Base-by-base conservation (phyloP, 2,113 vertebrate genomes). In the Eubucco bourcierii region DNA sequence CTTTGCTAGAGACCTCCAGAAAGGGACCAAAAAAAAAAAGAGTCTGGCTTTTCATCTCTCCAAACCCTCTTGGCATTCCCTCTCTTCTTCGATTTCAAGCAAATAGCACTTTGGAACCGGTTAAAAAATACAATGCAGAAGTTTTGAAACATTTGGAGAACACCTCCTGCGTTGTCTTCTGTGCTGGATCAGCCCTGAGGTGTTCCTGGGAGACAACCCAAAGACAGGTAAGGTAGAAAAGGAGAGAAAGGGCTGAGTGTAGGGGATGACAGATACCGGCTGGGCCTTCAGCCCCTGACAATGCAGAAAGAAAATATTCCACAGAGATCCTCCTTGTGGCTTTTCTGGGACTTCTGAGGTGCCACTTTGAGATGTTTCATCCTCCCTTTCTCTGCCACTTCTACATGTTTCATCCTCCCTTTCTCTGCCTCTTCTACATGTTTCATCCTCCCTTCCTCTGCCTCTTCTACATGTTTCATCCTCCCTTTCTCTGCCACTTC, bases 241-340 rank as follows among this genome's bases (percentile, higher is more conserved):
- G 8, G n/a, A 53, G 10, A 68, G 17, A 88, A 90, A 65, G 12
- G 1, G 8, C 15, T 95, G 28, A 74, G 72, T 83, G 68, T 53
- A 50, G 39, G 28, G 88, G 63, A 27, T 19, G 0, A 15, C 4
- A 86, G 39, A 21, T 39, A 47, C 24, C 86, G 39, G 3, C 34
- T 75, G 12, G 19, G 60, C 6, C 24, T 88, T 61, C 39, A 75
- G 46, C 19, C 44, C 19, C 10, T 10, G 24, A 21, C 66, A 79
- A 50, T 12, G 3, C 13, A 46, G 17, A 87, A 37, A 41, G 19
- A 74, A 41, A 72, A 60, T 3, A 15, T 24, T 67, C 74, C 16
- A 13, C 28, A 47, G 14, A 67, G 21, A 41, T 4, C 2, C 2
- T 77, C 84, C 37, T 9, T 1, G 0, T 1, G 2, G 0, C 1